Percentiles rank a stretch among this genome's conserved stretches.
These are phyloP conservation scores for Tragopan temminckii DNA, from an alignment of 2,797 vertebrate genomes.

Conservation along the genomic window DNA sequence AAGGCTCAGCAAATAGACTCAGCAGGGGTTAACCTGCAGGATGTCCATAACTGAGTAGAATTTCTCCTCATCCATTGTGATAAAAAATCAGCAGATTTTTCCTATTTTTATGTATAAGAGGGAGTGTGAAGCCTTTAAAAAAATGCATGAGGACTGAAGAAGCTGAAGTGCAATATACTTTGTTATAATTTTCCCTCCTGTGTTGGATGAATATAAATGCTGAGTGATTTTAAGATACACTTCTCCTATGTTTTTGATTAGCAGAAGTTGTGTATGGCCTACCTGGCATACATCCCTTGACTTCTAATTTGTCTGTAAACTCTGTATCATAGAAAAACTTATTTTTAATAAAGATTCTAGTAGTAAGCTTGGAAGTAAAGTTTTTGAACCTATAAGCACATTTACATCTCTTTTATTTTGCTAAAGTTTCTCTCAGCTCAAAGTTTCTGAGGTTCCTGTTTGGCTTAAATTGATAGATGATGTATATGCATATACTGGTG, in stretches of 20 bases:
- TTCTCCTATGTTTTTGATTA: neutral
- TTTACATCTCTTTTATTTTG: neutral
- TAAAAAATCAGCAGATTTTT: constrained; percentile 58
- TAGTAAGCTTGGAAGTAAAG: neutral
- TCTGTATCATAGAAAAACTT: neutral
- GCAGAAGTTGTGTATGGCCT: constrained; percentile 5
- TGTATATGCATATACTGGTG: fast-evolving
- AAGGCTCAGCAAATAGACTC: constrained; percentile 52
- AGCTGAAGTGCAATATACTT: constrained; percentile 5
- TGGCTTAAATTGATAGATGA: neutral
- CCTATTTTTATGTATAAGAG: constrained; percentile 54
- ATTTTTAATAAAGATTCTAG: neutral
- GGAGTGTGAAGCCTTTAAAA: constrained; percentile 31
- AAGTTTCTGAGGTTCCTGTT: neutral
- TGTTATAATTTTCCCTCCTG: constrained; percentile 49
- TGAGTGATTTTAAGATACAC: constrained; percentile 48
- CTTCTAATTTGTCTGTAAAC: neutral
- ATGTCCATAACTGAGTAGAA: constrained; percentile 37
- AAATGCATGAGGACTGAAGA: constrained; percentile 39
- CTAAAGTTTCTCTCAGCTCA: neutral
- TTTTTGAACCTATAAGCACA: neutral
- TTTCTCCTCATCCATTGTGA: neutral
- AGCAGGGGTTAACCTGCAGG: constrained; percentile 24
- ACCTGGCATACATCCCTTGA: neutral
- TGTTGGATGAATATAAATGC: constrained; percentile 29